phyloP scores from a whole-genome alignment of 2,797 vertebrate species.

The Botia kubotai region DNA sequence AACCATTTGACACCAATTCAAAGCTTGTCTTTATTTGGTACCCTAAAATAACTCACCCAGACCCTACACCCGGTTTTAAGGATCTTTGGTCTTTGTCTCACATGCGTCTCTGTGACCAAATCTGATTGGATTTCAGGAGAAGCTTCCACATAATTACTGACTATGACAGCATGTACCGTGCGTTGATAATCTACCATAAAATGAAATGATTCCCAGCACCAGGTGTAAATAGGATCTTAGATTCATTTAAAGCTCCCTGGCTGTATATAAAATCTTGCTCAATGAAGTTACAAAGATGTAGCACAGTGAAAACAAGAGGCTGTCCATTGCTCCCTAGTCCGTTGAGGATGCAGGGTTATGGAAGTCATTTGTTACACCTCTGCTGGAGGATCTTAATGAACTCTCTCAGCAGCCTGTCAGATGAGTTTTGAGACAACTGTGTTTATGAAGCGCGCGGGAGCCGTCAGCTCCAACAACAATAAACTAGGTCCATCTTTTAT shows the following conservation, averaged over 20 bases:
- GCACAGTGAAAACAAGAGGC: conserved; percentile 42
- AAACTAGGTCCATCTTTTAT: conserved; percentile 42
- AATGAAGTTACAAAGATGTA: conserved; percentile 44
- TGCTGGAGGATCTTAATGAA: conserved; percentile 44
- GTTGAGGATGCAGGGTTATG: conserved; percentile 49
- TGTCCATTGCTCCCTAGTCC: conserved; percentile 38
- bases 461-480: conserved; percentile 42
- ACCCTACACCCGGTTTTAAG: no score
- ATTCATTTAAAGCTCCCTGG: background rate
- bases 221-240: background rate
- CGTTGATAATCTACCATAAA: no score
- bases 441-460: conserved; percentile 61
- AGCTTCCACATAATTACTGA: background rate
- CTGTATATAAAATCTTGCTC: conserved; percentile 47
- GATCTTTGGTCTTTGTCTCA: background rate
- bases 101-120: background rate
- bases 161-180: background rate
- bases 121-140: background rate
- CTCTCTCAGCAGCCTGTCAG: conserved; percentile 59
- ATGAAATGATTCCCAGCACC: background rate
- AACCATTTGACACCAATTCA: conserved; percentile 61
- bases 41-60: no score
- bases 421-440: conserved; percentile 50
- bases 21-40: no score
- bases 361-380: conserved; percentile 56